Evolutionary conservation across 2,113 vertebrate species (phyloP).

Genomic region (Oriolus oriolus): DNA sequence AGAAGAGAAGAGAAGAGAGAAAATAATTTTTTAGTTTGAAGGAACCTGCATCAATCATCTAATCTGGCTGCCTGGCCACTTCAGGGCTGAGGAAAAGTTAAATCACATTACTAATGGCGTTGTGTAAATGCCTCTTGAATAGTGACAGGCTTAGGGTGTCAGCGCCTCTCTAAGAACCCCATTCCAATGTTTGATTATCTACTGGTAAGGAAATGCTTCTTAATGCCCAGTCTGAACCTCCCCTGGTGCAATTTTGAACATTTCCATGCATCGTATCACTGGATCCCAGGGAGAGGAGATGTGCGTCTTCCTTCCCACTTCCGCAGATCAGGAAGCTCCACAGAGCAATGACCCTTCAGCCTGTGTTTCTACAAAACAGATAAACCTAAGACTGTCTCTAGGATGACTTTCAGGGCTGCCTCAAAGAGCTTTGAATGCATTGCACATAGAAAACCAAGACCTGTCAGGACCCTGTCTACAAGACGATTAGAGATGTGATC

Average conservation of each 20-base stretch:
- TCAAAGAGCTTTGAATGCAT: neutral
- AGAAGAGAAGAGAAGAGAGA: neutral
- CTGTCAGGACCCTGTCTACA: neutral
- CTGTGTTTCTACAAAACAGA: neutral
- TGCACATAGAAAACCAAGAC: neutral
- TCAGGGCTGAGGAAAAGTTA: neutral
- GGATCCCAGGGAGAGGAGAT: neutral
- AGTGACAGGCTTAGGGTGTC: neutral
- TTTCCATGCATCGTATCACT: rapidly evolving
- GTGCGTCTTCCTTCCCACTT: neutral
- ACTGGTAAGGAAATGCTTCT: neutral
- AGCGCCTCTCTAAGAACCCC: neutral
- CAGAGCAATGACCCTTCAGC: neutral
- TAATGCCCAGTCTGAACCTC: neutral
- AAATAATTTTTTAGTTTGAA: neutral
- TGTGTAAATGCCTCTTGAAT: neutral
- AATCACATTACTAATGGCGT: neutral
- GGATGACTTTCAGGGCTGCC: neutral
- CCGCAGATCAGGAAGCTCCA: neutral
- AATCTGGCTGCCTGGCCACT: neutral
- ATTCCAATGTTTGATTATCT: neutral
- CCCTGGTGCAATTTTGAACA: neutral
- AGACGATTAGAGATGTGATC: neutral
- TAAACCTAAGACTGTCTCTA: neutral
- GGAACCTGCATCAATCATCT: neutral